Conservation (phyloP, 2,113 vertebrate genomes). For the Aptenodytes forsteri region DNA sequence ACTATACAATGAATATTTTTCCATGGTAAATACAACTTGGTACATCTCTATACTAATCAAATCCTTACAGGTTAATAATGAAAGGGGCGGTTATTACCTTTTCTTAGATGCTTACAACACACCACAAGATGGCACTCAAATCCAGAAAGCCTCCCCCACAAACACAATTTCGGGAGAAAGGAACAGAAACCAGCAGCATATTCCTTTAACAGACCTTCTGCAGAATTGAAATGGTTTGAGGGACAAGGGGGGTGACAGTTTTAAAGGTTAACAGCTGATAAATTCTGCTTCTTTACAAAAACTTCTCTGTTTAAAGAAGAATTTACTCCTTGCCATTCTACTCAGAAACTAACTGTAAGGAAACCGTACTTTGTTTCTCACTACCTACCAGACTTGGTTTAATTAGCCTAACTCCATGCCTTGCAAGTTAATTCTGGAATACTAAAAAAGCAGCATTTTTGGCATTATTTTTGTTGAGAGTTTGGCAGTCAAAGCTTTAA, state of each 20-base stretch:
- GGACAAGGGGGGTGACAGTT: not conserved
- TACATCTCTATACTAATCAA: not conserved
- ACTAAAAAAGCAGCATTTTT: not conserved
- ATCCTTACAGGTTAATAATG: not conserved
- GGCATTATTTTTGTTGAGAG: not conserved
- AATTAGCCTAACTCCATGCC: not conserved
- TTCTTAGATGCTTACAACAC: not conserved
- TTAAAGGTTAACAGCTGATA: not conserved
- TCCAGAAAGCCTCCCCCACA: not conserved
- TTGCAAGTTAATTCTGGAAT: not conserved
- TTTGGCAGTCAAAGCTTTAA: not conserved
- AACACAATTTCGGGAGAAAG: not conserved
- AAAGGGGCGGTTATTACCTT: not conserved
- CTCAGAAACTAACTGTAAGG: not conserved
- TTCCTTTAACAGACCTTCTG: not conserved
- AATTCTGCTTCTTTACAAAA: not conserved
- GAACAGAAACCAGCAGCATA: not conserved
- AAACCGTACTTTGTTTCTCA: not conserved
- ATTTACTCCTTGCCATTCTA: not conserved
- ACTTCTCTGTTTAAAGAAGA: not conserved
- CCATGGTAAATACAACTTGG: not conserved
- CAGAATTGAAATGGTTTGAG: not conserved
- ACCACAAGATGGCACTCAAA: constrained; percentile 62
- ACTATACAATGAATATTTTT: not conserved
- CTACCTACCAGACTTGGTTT: not conserved